A percentile compares a stretch with the other conserved stretches of the same genome.
These are phyloP conservation scores for Muscicapa striata DNA, from an alignment of 2,797 vertebrate genomes.

Conservation along the genomic window DNA sequence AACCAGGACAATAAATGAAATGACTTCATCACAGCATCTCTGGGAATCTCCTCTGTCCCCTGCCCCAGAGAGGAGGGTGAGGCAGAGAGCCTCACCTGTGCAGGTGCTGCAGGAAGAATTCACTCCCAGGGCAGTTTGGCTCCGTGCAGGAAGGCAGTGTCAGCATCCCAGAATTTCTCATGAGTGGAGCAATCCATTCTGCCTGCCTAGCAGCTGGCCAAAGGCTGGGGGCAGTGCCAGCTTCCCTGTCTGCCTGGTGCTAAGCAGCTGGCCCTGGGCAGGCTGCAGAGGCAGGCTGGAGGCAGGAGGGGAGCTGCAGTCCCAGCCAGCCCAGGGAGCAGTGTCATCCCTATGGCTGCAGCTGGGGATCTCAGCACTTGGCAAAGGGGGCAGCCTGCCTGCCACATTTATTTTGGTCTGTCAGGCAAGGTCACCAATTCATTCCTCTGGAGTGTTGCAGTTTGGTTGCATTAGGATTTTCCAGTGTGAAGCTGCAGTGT, in stretches of 20 bases:
- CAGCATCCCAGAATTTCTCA: slow-evolving; percentile 24
- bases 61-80: accelerated
- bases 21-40: neutral
- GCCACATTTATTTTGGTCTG: slow-evolving; percentile 60
- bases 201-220: slow-evolving; percentile 40
- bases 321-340: neutral
- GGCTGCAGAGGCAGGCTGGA: slow-evolving; percentile 4
- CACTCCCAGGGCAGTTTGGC: neutral
- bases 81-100: neutral
- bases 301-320: slow-evolving; percentile 45
- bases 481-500: neutral
- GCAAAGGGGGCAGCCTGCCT: neutral
- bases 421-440: slow-evolving; percentile 63
- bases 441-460: slow-evolving; percentile 16
- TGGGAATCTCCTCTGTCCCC: neutral
- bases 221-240: slow-evolving; percentile 31
- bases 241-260: slow-evolving; percentile 54
- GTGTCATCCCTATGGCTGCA: slow-evolving; percentile 18
- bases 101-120: accelerated
- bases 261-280: slow-evolving; percentile 64
- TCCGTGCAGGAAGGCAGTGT: neutral
- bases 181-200: slow-evolving; percentile 66
- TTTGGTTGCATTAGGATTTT: slow-evolving; percentile 40
- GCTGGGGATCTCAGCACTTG: slow-evolving; percentile 51
- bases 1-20: neutral